Evolutionary conservation across 2,113 vertebrate species (phyloP).

Genomic region (Seriola aureovittata): DNA sequence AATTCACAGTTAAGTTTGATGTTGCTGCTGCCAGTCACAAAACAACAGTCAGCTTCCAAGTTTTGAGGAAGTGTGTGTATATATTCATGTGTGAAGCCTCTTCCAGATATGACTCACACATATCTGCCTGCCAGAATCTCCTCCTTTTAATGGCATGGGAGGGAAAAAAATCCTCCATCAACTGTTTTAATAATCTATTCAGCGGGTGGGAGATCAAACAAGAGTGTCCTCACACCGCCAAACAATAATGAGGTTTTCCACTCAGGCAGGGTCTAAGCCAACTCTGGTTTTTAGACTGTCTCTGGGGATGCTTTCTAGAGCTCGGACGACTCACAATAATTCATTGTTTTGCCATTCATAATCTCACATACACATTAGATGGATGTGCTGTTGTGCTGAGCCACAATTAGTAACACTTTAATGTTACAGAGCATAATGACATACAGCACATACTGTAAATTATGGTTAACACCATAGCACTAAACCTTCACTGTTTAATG

Average conservation of each 20-base stretch:
- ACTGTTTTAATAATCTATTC: conserved; percentile 77
- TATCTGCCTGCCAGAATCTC: conserved; percentile 69
- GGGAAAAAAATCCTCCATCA: conserved; percentile 59
- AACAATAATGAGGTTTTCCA: conserved; percentile 71
- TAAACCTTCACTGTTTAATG: neutral
- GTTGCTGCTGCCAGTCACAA: conserved; percentile 61
- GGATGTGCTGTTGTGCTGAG: neutral
- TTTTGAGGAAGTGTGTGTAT: conserved; percentile 52
- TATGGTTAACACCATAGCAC: too few relatives aligned
- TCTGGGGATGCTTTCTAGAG: conserved; percentile 47
- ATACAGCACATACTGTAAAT: neutral
- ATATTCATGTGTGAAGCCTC: conserved; percentile 60
- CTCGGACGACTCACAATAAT: conserved; percentile 28
- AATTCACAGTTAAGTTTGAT: conserved; percentile 71
- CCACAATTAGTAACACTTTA: conserved; percentile 7
- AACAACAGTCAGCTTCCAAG: conserved; percentile 66
- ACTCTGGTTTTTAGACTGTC: conserved; percentile 54
- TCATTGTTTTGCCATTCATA: conserved; percentile 41
- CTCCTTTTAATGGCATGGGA: conserved; percentile 68
- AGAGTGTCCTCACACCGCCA: conserved; percentile 59
- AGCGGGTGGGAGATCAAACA: conserved; percentile 77
- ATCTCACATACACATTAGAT: conserved; percentile 24
- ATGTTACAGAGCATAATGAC: neutral
- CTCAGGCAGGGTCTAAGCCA: conserved; percentile 63
- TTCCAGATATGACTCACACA: conserved; percentile 73